These are phyloP conservation scores for Aphaenogaster rudis DNA, from an alignment of 1,140 invertebrate species.

Conservation along the genomic window DNA sequence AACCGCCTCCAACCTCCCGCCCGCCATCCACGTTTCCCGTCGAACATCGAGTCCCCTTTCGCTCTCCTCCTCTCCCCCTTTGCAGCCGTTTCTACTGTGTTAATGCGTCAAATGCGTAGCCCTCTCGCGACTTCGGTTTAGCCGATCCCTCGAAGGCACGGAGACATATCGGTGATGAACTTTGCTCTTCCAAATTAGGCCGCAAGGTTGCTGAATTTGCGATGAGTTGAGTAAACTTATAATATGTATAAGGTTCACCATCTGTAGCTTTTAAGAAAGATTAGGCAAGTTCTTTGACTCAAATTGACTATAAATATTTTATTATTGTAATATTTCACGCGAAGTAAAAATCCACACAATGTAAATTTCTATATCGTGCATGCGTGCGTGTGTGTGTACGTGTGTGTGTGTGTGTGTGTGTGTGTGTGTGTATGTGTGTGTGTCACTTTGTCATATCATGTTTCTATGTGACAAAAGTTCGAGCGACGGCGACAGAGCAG, in stretches of 20 bases:
- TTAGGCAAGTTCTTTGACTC: background rate
- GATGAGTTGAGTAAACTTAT: background rate
- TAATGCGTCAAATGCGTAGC: conserved; percentile 78
- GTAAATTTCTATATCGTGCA: background rate
- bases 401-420: background rate
- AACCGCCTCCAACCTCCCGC: conserved; percentile 71
- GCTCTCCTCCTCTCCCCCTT: conserved; percentile 33
- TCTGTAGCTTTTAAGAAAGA: background rate
- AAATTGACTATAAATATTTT: background rate
- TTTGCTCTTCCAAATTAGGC: conserved; percentile 38
- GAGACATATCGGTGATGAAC: conserved; percentile 32
- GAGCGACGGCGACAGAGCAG: conserved; percentile 25
- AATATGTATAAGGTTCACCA: background rate
- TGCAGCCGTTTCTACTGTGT: conserved; percentile 67
- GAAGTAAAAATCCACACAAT: background rate
- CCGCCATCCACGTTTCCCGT: conserved; percentile 70
- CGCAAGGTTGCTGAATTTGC: background rate
- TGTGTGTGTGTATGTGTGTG: no score
- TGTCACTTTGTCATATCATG: background rate
- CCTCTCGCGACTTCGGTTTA: conserved; percentile 59
- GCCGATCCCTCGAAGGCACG: conserved; percentile 4
- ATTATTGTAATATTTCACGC: background rate
- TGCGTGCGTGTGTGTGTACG: background rate
- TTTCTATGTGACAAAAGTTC: conserved; percentile 22
- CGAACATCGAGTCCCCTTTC: conserved; percentile 71